Percentiles rank a stretch among this genome's conserved stretches.
These are phyloP conservation scores for Rhagologus leucostigma DNA, from an alignment of 2,113 vertebrate species.

Conservation along the genomic window DNA sequence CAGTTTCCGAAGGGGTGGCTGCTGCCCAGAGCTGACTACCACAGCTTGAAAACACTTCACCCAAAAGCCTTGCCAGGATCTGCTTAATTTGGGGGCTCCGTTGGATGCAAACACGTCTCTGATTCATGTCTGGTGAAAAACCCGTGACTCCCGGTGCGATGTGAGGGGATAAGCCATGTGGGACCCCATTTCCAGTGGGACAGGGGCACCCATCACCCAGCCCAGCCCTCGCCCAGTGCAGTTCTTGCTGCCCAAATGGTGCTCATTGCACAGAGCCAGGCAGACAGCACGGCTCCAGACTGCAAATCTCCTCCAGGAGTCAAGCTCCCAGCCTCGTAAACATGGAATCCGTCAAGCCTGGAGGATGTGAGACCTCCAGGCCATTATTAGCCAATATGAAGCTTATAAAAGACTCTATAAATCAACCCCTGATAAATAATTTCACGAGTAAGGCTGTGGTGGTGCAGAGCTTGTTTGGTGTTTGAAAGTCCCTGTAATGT, in stretches of 20 bases:
- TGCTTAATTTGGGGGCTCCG: background rate
- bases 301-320: conserved; percentile 54
- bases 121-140: background rate
- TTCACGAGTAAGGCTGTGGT: conserved; percentile 34
- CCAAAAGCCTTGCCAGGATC: background rate
- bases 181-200: accelerated
- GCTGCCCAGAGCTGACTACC: background rate
- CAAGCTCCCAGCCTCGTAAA: conserved; percentile 44
- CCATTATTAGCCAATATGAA: conserved; percentile 59
- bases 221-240: background rate
- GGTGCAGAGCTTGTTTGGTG: background rate
- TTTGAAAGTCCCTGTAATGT: conserved; percentile 47
- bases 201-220: background rate
- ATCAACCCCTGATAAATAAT: conserved; percentile 66
- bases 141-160: accelerated
- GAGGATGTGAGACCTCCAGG: conserved; percentile 53
- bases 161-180: background rate
- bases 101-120: background rate
- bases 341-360: conserved; percentile 41
- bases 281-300: conserved; percentile 50
- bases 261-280: background rate
- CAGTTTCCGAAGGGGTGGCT: background rate
- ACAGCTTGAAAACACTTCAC: background rate
- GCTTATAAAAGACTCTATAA: conserved; percentile 68
- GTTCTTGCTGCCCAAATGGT: background rate